A percentile compares a stretch with the other conserved stretches of the same genome.
Conservation (phyloP, 35 echinoderm and acorn worm species). For the Acanthaster planci region DNA sequence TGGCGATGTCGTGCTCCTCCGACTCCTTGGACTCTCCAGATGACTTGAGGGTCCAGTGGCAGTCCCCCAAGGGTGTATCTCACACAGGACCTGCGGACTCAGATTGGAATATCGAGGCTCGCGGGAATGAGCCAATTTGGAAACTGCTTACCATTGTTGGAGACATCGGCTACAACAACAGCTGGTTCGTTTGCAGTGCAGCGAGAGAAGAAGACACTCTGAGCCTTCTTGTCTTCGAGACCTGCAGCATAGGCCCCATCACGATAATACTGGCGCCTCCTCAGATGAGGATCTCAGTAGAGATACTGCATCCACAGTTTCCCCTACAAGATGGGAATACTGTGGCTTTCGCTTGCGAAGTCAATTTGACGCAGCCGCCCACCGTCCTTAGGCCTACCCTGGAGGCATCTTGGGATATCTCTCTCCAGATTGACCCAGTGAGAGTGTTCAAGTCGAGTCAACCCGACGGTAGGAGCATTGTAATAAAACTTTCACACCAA, state of each 20-base stretch:
- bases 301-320: neutral
- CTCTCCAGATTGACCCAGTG: neutral
- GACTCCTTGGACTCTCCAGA: neutral
- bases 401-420: neutral
- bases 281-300: neutral
- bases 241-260: neutral
- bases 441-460: neutral
- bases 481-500: neutral
- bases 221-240: neutral
- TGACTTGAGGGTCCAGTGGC: neutral
- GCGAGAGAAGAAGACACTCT: neutral
- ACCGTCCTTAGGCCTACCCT: too few species aligned
- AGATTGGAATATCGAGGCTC: neutral
- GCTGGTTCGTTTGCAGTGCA: neutral
- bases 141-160: neutral
- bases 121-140: neutral
- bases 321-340: neutral
- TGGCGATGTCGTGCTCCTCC: neutral
- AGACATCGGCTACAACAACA: neutral
- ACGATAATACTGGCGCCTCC: neutral
- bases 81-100: neutral
- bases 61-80: neutral
- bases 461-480: neutral
- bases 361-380: neutral
- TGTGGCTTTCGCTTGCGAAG: neutral